phyloP scores from a whole-genome alignment of 2,888 invertebrate genomes.

The Nowickia ferox region DNA sequence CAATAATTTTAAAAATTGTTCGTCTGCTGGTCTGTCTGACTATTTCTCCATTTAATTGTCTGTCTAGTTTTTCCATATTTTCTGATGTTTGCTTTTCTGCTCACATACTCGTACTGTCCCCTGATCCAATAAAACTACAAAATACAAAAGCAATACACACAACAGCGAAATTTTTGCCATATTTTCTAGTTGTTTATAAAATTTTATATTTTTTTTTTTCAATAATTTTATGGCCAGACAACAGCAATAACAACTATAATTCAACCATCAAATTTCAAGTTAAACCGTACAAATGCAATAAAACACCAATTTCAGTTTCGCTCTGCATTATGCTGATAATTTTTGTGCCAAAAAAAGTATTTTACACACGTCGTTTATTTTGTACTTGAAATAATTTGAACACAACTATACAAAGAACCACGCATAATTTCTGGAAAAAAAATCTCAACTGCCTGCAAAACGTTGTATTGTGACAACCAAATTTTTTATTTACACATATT shows the following conservation, averaged over 20 bases:
- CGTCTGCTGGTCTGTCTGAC: conserved; percentile 19
- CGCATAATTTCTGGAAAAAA: conserved; percentile 60
- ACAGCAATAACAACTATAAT: conserved; percentile 37
- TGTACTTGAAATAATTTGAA: conserved; percentile 58
- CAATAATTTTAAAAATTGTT: conserved; percentile 44
- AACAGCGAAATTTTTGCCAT: conserved; percentile 62
- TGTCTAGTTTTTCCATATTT: not conserved
- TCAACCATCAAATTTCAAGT: conserved; percentile 21
- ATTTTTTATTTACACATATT: not conserved
- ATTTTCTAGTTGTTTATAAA: conserved; percentile 51
- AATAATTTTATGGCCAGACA: conserved; percentile 40
- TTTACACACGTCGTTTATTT: conserved; percentile 39
- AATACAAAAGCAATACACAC: conserved; percentile 10
- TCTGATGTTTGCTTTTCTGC: conserved; percentile 44
- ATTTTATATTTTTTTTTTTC: conserved; percentile 4
- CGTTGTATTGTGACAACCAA: not conserved
- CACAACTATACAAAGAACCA: conserved; percentile 45
- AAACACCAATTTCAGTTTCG: conserved; percentile 41
- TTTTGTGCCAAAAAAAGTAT: conserved; percentile 25
- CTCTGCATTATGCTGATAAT: conserved; percentile 53
- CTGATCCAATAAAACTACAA: conserved; percentile 33
- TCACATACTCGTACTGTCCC: conserved; percentile 4
- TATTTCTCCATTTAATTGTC: conserved; percentile 5
- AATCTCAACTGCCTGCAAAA: not conserved
- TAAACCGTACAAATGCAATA: not conserved